phyloP scores from a whole-genome alignment of 1,140 invertebrate species.

The Ericerus pela region DNA sequence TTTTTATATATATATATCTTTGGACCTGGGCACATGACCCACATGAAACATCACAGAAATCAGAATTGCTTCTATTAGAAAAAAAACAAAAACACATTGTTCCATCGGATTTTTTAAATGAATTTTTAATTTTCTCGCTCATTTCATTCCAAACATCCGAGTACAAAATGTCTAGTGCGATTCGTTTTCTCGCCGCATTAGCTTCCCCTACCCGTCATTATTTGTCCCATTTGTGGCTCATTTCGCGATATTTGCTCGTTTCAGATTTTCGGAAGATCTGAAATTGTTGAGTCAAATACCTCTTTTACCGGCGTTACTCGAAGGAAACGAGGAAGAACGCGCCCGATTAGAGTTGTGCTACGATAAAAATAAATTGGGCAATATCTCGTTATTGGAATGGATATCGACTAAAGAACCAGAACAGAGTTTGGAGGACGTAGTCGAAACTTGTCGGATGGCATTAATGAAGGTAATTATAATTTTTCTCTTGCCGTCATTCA shows the following conservation, averaged over 20 bases:
- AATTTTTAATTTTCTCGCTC: no score
- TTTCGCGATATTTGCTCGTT: neutral
- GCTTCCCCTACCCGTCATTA: conserved; percentile 46
- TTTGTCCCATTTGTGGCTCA: conserved; percentile 48
- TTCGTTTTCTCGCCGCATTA: conserved; percentile 53
- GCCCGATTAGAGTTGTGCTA: conserved; percentile 13
- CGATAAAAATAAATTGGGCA: conserved; percentile 12
- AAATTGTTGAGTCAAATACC: conserved; percentile 54
- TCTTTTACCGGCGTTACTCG: conserved; percentile 55
- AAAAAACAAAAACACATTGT: no score
- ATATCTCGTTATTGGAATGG: conserved; percentile 54
- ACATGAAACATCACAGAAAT: no score
- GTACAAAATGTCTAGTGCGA: no score
- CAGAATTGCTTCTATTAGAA: no score
- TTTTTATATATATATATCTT: no score
- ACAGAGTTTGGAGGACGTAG: conserved; percentile 57
- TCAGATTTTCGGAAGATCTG: conserved; percentile 59
- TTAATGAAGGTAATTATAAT: conserved; percentile 40
- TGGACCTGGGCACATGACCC: no score
- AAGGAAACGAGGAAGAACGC: conserved; percentile 18
- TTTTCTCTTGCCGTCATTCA: no score
- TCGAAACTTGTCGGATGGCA: conserved; percentile 55
- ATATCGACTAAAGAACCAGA: conserved; percentile 65
- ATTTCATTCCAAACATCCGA: no score
- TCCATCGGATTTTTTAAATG: no score